phyloP scores from a whole-genome alignment of 2,797 vertebrate genomes.

The Hylomyscus alleni region DNA sequence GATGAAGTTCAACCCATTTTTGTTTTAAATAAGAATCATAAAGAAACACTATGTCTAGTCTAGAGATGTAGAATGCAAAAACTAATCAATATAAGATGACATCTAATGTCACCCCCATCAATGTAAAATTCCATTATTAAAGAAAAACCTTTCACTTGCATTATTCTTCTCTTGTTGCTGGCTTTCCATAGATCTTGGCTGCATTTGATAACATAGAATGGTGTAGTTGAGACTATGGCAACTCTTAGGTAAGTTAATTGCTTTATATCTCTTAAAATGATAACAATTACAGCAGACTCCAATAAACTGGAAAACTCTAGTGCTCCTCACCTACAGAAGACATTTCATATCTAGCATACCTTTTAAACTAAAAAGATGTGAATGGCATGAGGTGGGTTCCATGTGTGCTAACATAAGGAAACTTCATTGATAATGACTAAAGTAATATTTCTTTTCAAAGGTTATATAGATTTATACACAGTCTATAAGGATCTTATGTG shows the following conservation, averaged over 20 bases:
- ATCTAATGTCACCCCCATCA: neutral
- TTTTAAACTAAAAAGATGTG: neutral
- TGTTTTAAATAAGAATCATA: neutral
- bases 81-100: neutral
- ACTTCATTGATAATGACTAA: neutral
- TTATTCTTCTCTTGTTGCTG: neutral
- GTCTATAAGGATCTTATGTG: neutral
- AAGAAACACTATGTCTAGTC: neutral
- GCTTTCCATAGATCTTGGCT: neutral
- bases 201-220: neutral
- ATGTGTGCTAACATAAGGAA: neutral
- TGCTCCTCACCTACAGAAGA: neutral
- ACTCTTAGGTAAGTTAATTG: neutral
- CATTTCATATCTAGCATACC: neutral
- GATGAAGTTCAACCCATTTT: neutral
- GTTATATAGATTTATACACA: neutral
- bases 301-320: neutral
- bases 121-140: neutral
- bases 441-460: conserved; percentile 31
- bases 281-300: neutral
- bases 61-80: conserved; percentile 8
- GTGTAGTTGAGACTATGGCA: neutral
- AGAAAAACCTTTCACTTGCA: neutral
- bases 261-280: neutral
- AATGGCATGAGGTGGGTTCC: neutral